Percentiles rank a stretch among this genome's conserved stretches.
Conservation (phyloP, 2,113 vertebrate genomes). For the Oreotrochilus melanogaster region DNA sequence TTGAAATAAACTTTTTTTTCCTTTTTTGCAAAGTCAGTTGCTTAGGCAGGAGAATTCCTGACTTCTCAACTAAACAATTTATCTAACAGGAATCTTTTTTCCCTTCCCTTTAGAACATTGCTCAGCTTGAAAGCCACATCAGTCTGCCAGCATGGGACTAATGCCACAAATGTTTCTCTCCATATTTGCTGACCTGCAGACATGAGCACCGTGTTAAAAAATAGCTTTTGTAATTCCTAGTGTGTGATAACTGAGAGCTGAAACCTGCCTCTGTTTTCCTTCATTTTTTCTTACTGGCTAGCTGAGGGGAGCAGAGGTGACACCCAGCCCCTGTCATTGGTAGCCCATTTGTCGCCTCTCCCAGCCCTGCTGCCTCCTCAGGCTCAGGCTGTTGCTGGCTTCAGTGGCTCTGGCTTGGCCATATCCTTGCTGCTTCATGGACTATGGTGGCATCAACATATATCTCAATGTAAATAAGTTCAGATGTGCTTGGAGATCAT, state of each 20-base stretch:
- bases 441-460: accelerated
- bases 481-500: background rate
- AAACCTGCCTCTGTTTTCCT: background rate
- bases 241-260: background rate
- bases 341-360: accelerated
- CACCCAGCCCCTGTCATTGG: accelerated
- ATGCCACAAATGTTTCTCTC: constrained; percentile 42
- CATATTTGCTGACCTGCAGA: constrained; percentile 46
- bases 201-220: constrained; percentile 44
- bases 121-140: constrained; percentile 8
- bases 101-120: constrained; percentile 14
- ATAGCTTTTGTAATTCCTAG: constrained; percentile 6
- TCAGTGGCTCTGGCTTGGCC: background rate
- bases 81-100: constrained; percentile 47
- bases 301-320: background rate
- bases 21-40: constrained; percentile 38
- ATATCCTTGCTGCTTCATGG: accelerated
- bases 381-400: accelerated
- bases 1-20: constrained; percentile 21
- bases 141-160: constrained; percentile 24
- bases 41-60: constrained; percentile 37
- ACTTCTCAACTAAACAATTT: constrained; percentile 60
- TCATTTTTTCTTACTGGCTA: background rate
- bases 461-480: background rate
- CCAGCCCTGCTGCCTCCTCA: background rate